Evolutionary conservation across 2,113 vertebrate genomes (phyloP).

Genomic region (Labeo rohita): DNA sequence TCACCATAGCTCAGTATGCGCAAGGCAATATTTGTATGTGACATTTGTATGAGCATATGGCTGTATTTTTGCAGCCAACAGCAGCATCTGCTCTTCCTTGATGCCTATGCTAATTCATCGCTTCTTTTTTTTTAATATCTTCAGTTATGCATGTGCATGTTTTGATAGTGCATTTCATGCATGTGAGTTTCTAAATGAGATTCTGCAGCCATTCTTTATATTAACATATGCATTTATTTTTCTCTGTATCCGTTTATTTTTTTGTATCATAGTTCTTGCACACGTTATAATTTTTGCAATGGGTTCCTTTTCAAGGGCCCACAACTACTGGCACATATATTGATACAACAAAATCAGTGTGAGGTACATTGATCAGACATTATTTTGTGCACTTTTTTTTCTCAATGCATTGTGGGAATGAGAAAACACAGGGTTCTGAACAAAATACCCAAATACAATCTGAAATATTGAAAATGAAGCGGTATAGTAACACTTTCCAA

Average conservation of each 20-base stretch:
- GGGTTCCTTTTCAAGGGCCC: constrained; percentile 64
- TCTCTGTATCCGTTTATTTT: constrained; percentile 65
- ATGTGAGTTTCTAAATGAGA: constrained; percentile 39
- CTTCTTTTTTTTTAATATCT: neutral
- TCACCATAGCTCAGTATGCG: constrained; percentile 9
- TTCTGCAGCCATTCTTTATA: constrained; percentile 54
- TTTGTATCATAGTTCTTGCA: constrained; percentile 68
- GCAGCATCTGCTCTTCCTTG: constrained; percentile 22
- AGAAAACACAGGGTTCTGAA: constrained; percentile 39
- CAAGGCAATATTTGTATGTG: constrained; percentile 6
- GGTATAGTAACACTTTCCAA: constrained; percentile 65
- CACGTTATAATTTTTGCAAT: constrained; percentile 57
- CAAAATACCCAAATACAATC: constrained; percentile 48
- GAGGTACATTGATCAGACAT: constrained; percentile 70
- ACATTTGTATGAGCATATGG: constrained; percentile 16
- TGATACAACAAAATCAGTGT: constrained; percentile 73
- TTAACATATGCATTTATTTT: constrained; percentile 76
- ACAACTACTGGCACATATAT: constrained; percentile 71
- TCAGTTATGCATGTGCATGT: neutral
- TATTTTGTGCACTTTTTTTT: constrained; percentile 52
- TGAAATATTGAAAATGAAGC: constrained; percentile 65
- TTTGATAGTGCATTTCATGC: neutral
- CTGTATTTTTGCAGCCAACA: constrained; percentile 3
- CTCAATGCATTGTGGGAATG: constrained; percentile 34
- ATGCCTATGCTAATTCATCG: neutral